Base-by-base conservation (phyloP, 92 coral and sea anemone species). In the Zoanthus sociatus region DNA sequence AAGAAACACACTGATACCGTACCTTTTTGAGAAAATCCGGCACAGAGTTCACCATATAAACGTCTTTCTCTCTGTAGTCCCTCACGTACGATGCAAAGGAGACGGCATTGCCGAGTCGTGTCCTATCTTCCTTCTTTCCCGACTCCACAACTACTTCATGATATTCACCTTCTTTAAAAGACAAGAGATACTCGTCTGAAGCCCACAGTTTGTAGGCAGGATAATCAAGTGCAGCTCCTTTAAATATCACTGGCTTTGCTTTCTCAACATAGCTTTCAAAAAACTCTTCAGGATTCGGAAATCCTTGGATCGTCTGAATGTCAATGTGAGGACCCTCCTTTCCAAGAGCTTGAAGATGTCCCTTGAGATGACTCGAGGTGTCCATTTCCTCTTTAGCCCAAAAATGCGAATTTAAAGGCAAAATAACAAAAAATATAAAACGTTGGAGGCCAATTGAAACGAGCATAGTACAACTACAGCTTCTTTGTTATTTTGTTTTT, bases 271-370 rank as follows among this genome's bases (percentile, higher is more conserved):
- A 94, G 45, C 92, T 92, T 45, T 74, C 71, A 84, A 73, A 96
- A 90, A 96, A 96, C 66, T 89, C 87, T 58, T 86, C 44, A 18
- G 99, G 92, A 13, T 84, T 50, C 58, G 98, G 98, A 78, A 94
- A 96, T 16, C 93, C 94, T 47, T 90, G 89, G 2, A 91, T 68
- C 2, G 71, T 84, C 78, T 69, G 82, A 4, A 95, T 94, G 4
- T 68, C 60, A 1, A 74, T 83, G 47, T 90, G 92, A 32, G 69
- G 61, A 0, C 98, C 98, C 47, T 90, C 82, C 2, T 92, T 76
- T 71, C 96, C 96, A 53, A 96, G 92, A 9, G 99, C 94, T 76
- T 96, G 76, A 66, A 96, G 84, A 78, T 96, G 99, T 16, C 99
- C 99, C 50, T 82, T 37, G 47, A 85, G 87, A 1, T 9, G 31